Conservation (phyloP, 2,113 vertebrate species). For the Pterophyllum scalare region DNA sequence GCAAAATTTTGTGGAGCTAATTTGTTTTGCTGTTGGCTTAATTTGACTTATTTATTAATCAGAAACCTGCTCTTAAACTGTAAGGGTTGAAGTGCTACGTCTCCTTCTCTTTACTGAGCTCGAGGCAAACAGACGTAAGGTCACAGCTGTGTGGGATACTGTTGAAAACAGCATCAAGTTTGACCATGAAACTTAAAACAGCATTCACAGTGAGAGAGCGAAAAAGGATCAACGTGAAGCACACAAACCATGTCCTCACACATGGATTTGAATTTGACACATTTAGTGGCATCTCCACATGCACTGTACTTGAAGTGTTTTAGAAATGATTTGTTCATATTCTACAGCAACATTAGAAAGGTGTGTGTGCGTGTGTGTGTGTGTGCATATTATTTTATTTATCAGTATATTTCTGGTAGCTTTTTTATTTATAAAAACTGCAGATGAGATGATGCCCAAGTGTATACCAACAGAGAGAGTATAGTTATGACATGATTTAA, state of each 20-base stretch:
- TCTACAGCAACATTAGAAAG: neutral
- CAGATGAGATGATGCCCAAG: neutral
- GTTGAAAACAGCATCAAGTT: constrained; percentile 6
- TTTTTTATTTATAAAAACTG: neutral
- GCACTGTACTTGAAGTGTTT: neutral
- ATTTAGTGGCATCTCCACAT: neutral
- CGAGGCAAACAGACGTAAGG: constrained; percentile 4
- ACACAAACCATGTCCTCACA: constrained; percentile 13
- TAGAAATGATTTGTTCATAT: neutral
- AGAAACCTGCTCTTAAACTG: constrained; percentile 4
- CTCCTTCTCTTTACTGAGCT: neutral
- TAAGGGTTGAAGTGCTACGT: neutral
- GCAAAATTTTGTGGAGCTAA: neutral
- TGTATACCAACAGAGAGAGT: neutral
- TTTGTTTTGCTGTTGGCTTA: neutral
- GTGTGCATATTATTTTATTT: neutral
- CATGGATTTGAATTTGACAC: neutral
- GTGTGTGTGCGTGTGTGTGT: neutral
- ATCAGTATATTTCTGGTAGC: neutral
- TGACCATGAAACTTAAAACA: constrained; percentile 20
- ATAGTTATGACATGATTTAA: no score
- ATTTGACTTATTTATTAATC: neutral
- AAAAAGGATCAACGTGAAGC: neutral
- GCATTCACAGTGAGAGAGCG: neutral
- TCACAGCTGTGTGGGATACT: neutral